These are phyloP conservation scores for Latrodectus geometricus DNA, from an alignment of 1,140 invertebrate genomes.

Conservation along the genomic window DNA sequence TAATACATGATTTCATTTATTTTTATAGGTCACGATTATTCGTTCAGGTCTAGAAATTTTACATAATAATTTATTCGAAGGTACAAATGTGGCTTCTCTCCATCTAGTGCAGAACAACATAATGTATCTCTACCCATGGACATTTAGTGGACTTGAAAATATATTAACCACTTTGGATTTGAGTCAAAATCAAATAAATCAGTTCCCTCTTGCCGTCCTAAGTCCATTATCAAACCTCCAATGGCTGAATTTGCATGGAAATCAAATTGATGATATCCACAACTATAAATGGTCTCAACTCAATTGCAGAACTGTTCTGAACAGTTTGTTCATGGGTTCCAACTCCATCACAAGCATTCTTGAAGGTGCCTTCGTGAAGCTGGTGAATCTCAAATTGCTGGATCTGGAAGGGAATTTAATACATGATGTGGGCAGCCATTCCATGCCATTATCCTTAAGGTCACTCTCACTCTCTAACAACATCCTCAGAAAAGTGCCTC, in stretches of 20 bases:
- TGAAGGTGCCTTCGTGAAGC: constrained; percentile 57
- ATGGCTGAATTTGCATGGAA: constrained; percentile 85
- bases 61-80: constrained; percentile 71
- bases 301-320: constrained; percentile 14
- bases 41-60: constrained; percentile 72
- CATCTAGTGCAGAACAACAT: constrained; percentile 73
- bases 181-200: constrained; percentile 80
- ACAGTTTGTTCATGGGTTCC: constrained; percentile 62
- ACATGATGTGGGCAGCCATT: constrained; percentile 60
- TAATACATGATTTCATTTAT: constrained; percentile 62
- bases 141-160: constrained; percentile 75
- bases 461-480: constrained; percentile 87
- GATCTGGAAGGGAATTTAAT: constrained; percentile 64
- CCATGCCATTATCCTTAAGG: constrained; percentile 72
- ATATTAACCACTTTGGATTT: constrained; percentile 84
- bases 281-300: constrained; percentile 17
- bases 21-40: constrained; percentile 70
- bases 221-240: constrained; percentile 78
- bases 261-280: constrained; percentile 75
- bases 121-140: constrained; percentile 70
- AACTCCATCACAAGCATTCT: constrained; percentile 62
- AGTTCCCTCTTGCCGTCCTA: constrained; percentile 76
- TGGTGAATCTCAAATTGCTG: constrained; percentile 58
- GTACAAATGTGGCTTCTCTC: constrained; percentile 70
- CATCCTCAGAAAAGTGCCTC: constrained; percentile 76